These are phyloP conservation scores for Prochilodus magdalenae DNA, from an alignment of 2,113 vertebrate species.

Conservation along the genomic window DNA sequence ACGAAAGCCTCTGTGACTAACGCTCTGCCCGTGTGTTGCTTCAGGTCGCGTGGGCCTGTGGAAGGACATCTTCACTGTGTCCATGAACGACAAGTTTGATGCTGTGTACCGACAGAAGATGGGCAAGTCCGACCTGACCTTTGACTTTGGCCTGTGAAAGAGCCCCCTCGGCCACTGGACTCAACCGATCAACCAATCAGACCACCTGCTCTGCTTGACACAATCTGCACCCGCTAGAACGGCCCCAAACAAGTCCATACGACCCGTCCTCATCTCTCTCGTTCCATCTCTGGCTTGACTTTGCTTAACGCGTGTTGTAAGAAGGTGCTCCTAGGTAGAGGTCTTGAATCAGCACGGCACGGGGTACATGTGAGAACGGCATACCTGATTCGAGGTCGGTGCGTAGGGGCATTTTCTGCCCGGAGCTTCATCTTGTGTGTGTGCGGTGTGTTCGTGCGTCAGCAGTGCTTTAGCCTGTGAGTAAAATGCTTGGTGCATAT, in stretches of 20 bases:
- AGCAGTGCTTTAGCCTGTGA: conserved; percentile 38
- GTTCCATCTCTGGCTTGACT: conserved; percentile 2
- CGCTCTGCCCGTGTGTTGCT: conserved; percentile 39
- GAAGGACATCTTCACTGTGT: conserved; percentile 99
- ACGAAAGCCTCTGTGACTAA: not conserved
- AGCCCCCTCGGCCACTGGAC: conserved; percentile 7
- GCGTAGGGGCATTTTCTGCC: conserved; percentile 2
- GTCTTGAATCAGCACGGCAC: conserved; percentile 23
- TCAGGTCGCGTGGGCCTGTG: conserved; percentile 93
- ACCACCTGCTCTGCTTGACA: conserved; percentile 38
- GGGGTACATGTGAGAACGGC: conserved; percentile 3
- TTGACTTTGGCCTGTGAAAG: conserved; percentile 91
- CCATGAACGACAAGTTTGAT: conserved; percentile 98
- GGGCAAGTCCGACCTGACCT: conserved; percentile 94
- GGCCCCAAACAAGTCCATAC: not conserved
- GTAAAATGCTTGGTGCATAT: conserved; percentile 34
- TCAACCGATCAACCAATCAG: conserved; percentile 29
- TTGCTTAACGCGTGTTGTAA: conserved; percentile 21
- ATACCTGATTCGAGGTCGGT: not conserved
- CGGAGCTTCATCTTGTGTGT: conserved; percentile 24
- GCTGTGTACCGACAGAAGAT: conserved; percentile 95
- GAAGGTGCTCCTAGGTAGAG: conserved; percentile 16
- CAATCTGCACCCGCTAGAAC: conserved; percentile 21
- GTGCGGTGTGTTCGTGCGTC: conserved; percentile 40
- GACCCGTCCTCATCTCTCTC: not conserved